phyloP scores from a whole-genome alignment of 2,797 vertebrate genomes.

The Crenuchus spilurus region DNA sequence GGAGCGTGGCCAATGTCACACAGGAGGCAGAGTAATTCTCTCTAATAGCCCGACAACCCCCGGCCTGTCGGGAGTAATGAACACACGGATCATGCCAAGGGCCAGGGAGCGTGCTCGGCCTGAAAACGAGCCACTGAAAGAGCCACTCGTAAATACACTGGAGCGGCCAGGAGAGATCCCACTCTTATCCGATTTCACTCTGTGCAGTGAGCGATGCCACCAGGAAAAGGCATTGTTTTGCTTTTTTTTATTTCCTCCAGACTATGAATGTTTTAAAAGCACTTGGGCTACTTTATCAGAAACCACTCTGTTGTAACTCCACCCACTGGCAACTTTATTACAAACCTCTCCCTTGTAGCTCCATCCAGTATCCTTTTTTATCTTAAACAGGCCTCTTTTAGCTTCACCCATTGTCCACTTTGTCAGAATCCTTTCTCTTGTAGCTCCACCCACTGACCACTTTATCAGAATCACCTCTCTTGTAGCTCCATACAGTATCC shows the following conservation, averaged over 20 bases:
- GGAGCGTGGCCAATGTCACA: constrained; percentile 72
- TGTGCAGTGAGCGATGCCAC: not conserved
- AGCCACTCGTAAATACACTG: not conserved
- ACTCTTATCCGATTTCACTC: not conserved
- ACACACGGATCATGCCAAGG: constrained; percentile 71
- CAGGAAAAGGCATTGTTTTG: not conserved
- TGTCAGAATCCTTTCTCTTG: too few relatives aligned
- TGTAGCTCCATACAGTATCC: too few relatives aligned
- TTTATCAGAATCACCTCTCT: too few relatives aligned
- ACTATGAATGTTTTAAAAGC: too few relatives aligned
- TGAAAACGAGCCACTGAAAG: not conserved
- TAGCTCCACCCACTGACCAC: too few relatives aligned
- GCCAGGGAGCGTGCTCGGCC: constrained; percentile 56
- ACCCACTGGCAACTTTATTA: too few relatives aligned
- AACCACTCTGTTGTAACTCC: too few relatives aligned
- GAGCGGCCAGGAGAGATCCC: not conserved
- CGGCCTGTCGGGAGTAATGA: constrained; percentile 76
- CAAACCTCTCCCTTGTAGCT: too few relatives aligned
- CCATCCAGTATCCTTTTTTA: too few relatives aligned
- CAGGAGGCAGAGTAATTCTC: constrained; percentile 68
- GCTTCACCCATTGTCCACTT: too few relatives aligned
- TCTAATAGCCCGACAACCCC: constrained; percentile 73
- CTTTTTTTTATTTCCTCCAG: not conserved
- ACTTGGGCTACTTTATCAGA: too few relatives aligned
- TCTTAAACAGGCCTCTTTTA: too few relatives aligned